Conservation (phyloP, 2,113 vertebrate species). For the Nothoprocta pentlandii region DNA sequence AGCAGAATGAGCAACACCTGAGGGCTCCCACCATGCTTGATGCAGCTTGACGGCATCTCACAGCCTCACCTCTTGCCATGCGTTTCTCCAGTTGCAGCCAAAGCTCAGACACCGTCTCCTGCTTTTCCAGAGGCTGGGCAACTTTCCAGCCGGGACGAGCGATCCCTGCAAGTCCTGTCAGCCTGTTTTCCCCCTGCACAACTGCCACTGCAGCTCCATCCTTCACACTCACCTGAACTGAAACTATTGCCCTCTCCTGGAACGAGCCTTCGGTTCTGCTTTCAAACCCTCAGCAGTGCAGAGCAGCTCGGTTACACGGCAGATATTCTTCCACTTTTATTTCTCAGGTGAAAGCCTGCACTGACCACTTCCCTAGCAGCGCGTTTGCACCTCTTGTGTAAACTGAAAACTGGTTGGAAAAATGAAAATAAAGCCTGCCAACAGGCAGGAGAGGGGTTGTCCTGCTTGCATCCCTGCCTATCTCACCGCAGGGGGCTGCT, state of each 20-base stretch:
- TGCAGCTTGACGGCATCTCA: not conserved
- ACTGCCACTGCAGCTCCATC: too few species aligned
- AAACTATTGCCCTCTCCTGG: not conserved
- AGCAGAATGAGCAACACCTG: not conserved
- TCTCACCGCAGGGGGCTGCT: rapidly evolving
- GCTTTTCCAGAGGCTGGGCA: not conserved
- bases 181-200: too few species aligned
- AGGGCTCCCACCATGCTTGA: not conserved
- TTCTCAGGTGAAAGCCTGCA: not conserved
- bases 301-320: not conserved
- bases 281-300: not conserved
- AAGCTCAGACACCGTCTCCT: not conserved
- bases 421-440: too few species aligned
- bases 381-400: too few species aligned
- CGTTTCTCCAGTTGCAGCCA: not conserved
- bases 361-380: too few species aligned
- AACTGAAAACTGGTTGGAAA: too few species aligned
- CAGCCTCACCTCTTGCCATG: not conserved
- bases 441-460: too few species aligned
- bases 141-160: not conserved
- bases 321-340: not conserved
- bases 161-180: not conserved
- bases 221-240: not conserved
- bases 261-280: not conserved
- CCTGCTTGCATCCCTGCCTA: not conserved